Evolutionary conservation across 2,888 invertebrate genomes (phyloP).

Genomic region (Lathronympha strigana): DNA sequence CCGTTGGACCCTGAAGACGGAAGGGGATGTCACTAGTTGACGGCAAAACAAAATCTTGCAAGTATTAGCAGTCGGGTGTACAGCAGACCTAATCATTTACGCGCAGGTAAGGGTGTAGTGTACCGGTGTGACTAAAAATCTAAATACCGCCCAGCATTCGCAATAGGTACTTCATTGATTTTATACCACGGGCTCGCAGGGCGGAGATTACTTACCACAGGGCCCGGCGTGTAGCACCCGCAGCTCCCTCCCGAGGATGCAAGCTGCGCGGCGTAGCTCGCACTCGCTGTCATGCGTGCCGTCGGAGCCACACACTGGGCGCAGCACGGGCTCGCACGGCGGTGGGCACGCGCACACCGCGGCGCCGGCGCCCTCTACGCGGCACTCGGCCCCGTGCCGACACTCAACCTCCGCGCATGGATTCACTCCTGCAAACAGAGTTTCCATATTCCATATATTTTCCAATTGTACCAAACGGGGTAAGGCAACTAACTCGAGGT

Average conservation of each 20-base stretch:
- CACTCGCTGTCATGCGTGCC: conserved; percentile 94
- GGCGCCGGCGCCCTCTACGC: conserved; percentile 88
- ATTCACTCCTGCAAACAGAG: conserved; percentile 87
- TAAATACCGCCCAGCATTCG: too few relatives aligned
- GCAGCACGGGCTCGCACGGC: conserved; percentile 90
- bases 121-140: too few relatives aligned
- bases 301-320: conserved; percentile 94
- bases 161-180: too few relatives aligned
- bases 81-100: too few relatives aligned
- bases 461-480: too few relatives aligned
- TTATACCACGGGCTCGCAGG: neutral
- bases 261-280: conserved; percentile 89
- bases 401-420: conserved; percentile 93
- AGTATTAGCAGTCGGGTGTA: too few relatives aligned
- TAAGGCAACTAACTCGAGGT: too few relatives aligned
- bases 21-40: too few relatives aligned
- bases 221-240: conserved; percentile 76
- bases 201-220: conserved; percentile 63
- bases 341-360: conserved; percentile 94
- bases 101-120: too few relatives aligned
- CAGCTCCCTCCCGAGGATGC: conserved; percentile 81
- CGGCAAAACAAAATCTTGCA: too few relatives aligned
- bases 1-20: conserved; percentile 85
- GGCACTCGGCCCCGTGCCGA: conserved; percentile 91
- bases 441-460: conserved; percentile 24